Evolutionary conservation across 1,140 invertebrate genomes (phyloP).

Genomic region (Hypothenemus hampei): DNA sequence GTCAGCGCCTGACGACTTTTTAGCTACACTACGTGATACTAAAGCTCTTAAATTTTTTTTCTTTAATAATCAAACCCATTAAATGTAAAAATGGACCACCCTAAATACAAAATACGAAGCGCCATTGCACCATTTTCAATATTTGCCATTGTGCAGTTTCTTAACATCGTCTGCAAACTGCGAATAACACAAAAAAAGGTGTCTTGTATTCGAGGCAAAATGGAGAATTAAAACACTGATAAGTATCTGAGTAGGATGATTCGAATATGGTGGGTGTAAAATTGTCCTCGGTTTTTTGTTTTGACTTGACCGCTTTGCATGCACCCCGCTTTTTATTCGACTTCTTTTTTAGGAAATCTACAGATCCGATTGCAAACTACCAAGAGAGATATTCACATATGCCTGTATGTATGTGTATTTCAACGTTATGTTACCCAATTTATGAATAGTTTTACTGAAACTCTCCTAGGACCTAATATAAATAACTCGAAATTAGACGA

Average conservation of each 20-base stretch:
- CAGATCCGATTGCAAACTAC: no score
- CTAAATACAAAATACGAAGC: no score
- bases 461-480: no score
- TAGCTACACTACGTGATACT: neutral
- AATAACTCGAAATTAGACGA: neutral
- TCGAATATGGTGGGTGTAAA: constrained; percentile 20
- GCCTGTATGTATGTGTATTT: no score
- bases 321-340: constrained; percentile 7
- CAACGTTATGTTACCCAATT: no score
- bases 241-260: constrained; percentile 27
- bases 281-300: constrained; percentile 11
- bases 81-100: neutral
- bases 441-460: no score
- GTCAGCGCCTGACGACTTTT: neutral
- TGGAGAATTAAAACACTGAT: constrained; percentile 25
- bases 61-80: neutral
- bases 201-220: constrained; percentile 17
- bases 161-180: constrained; percentile 1
- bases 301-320: constrained; percentile 15
- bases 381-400: no score
- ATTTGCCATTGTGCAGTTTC: constrained; percentile 1
- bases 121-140: no score
- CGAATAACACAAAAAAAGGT: constrained; percentile 18
- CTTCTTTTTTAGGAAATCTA: constrained; percentile 7
- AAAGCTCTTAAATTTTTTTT: constrained; percentile 2